Evolutionary conservation across 2,797 vertebrate species (phyloP).

Genomic region (Avahi laniger): DNA sequence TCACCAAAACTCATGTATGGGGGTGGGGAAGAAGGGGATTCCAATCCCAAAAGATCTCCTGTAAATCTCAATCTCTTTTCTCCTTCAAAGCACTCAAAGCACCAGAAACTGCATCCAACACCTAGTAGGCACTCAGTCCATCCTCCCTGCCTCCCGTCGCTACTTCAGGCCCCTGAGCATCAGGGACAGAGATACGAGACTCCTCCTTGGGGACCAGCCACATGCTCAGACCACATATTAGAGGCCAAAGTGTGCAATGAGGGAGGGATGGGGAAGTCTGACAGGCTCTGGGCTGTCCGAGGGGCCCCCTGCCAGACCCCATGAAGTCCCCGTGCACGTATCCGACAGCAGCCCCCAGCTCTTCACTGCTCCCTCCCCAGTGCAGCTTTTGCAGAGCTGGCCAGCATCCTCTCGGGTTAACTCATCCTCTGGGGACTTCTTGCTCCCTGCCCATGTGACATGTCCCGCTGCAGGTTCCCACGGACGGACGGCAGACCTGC

Average conservation of each 20-base stretch:
- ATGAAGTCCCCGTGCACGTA: neutral
- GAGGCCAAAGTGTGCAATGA: neutral
- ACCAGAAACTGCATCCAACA: neutral
- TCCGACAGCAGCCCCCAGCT: neutral
- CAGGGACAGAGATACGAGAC: neutral
- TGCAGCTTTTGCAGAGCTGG: neutral
- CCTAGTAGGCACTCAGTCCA: neutral
- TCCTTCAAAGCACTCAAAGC: neutral
- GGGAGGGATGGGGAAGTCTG: neutral
- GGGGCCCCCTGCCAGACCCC: neutral
- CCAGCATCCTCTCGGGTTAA: neutral
- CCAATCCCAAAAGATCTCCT: neutral
- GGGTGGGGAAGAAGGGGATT: neutral
- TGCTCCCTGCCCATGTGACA: neutral
- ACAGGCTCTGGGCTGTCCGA: neutral
- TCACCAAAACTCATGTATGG: neutral
- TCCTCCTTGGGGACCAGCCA: neutral
- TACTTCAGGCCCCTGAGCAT: neutral
- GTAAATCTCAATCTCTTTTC: neutral
- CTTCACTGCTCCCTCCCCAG: neutral
- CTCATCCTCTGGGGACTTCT: neutral
- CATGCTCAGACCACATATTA: neutral
- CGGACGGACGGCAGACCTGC: neutral
- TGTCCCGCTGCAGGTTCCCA: too few relatives aligned
- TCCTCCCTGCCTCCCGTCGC: neutral